Base-by-base conservation (phyloP, 2,888 invertebrate species). In the Harpalus rubripes region DNA sequence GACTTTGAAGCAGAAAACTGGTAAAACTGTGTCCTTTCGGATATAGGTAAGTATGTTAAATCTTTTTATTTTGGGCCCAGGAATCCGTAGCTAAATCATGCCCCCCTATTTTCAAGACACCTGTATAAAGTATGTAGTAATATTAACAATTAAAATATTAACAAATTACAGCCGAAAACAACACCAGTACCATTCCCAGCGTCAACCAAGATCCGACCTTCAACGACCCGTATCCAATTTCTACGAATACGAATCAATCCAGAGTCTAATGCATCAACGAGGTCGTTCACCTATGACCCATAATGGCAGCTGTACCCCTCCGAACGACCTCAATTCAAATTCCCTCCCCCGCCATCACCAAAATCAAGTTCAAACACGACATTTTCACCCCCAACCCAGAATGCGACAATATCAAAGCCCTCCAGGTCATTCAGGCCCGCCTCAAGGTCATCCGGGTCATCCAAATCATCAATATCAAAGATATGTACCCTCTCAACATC, bases 241-340 rank as follows among this genome's bases (percentile, higher is more conserved):
- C 91, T 96, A 96, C 91, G 96, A 97, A 91, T 96, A 96, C 91
- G 96, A 96, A 90, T 95, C 94, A 87, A 94, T 96, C 44, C 95
- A 95, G 87, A 93, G 95, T 92, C 89, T 92, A 92, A 90, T 94
- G 89, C 91, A 91, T 89, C 72, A 74, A 44, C 86, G 88, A 81
- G 87, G 87, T 85, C 85, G 88, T 86, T 68, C 86, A 86, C 18
- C 18, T 7, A 52, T 52, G 44, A 52, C 44, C 44, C 44, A 74
- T 1, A 44, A 41, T 7, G 52, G 82, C 86, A 86, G 5, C 84
- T 83, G 22, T 12, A 63, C 63, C 8, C 63, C 63, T 22, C 63
- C 63, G 84, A 89, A 89, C 80, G 90, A 90, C 84, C 87, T 87
- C 7, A 90, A 90, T 85, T 89, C 89, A 10, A 91, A 90, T 86